phyloP scores from a whole-genome alignment of 2,888 invertebrate genomes.

The Cephus nigrinus region DNA sequence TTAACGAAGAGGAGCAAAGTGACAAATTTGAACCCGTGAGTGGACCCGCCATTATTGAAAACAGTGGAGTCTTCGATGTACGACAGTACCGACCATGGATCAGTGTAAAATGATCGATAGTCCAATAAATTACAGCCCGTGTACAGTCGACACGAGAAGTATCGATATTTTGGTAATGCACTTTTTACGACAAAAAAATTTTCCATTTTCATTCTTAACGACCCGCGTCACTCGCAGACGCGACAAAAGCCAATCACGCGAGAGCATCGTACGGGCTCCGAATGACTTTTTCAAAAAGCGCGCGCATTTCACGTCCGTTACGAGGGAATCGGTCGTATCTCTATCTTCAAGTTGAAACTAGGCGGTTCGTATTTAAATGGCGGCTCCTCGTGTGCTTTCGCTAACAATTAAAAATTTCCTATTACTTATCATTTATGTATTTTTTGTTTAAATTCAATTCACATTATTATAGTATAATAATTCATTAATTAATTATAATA shows the following conservation, averaged over 20 bases:
- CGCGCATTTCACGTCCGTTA: conserved; percentile 3
- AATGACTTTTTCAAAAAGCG: conserved; percentile 1
- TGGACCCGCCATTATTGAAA: neutral
- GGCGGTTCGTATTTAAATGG: conserved; percentile 23
- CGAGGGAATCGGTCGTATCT: neutral
- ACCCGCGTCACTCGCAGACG: neutral
- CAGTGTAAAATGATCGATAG: neutral
- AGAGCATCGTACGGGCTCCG: neutral
- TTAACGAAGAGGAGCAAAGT: neutral
- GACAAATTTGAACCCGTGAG: neutral
- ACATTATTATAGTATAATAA: conserved; percentile 65
- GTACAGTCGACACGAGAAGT: conserved; percentile 28
- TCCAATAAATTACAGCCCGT: conserved; percentile 11
- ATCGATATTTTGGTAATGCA: conserved; percentile 41
- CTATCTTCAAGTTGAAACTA: neutral
- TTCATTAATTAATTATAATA: conserved; percentile 64
- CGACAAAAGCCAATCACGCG: neutral
- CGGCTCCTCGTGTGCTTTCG: conserved; percentile 47
- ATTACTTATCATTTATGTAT: conserved; percentile 60
- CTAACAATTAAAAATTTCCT: conserved; percentile 65
- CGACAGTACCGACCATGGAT: neutral
- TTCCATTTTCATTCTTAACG: conserved; percentile 21
- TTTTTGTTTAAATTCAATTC: conserved; percentile 60
- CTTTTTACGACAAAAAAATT: conserved; percentile 34
- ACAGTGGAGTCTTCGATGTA: neutral